Evolutionary conservation across 2,797 vertebrate species (phyloP).

Genomic region (Phyllotis vaccarum): DNA sequence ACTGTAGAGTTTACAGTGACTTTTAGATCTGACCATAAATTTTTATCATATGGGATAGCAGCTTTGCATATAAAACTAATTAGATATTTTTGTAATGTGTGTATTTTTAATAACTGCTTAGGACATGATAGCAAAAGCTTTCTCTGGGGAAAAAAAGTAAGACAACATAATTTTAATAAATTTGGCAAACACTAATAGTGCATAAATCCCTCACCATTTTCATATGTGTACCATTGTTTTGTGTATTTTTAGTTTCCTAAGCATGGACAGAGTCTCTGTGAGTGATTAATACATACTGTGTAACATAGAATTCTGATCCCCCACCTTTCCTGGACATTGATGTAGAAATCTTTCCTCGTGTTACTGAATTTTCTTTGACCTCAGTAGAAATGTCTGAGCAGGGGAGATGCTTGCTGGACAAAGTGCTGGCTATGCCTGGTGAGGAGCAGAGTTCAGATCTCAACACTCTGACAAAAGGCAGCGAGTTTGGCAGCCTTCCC

Average conservation of each 20-base stretch:
- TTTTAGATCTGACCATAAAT: conserved; percentile 6
- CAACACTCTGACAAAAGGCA: not conserved
- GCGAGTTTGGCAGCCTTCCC: accelerated
- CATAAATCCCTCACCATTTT: not conserved
- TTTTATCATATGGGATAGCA: not conserved
- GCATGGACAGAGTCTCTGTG: not conserved
- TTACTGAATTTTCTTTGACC: not conserved
- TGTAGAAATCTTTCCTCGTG: not conserved
- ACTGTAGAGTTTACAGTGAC: not conserved
- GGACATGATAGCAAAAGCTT: not conserved
- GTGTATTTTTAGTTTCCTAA: not conserved
- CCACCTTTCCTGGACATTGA: not conserved
- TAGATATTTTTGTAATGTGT: not conserved
- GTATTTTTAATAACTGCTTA: conserved; percentile 24
- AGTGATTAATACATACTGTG: not conserved
- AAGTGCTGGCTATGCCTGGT: not conserved
- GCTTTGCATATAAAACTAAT: not conserved
- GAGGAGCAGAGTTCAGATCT: not conserved
- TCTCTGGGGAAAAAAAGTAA: conserved; percentile 14
- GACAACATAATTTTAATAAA: conserved; percentile 6
- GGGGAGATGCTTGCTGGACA: not conserved
- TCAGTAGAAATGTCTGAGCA: not conserved
- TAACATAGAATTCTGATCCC: not conserved
- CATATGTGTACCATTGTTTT: not conserved
- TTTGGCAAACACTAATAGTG: not conserved